Conservation (phyloP, 2,113 vertebrate genomes). For the Thryonomys swinderianus region DNA sequence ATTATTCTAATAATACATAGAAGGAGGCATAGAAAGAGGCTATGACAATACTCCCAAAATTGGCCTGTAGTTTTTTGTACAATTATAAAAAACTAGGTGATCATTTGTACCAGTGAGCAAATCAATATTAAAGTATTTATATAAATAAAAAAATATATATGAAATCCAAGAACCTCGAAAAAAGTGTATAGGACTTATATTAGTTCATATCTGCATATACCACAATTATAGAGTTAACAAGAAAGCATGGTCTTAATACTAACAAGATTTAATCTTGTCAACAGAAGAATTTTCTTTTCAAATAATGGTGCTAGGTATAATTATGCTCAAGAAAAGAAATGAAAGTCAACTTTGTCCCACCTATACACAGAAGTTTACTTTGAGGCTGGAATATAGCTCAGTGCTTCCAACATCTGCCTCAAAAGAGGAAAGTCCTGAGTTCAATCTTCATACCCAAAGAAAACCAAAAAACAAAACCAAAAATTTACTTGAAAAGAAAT, state of each 20-base stretch:
- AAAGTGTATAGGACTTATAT: not conserved
- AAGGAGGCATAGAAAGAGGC: not conserved
- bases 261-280: not conserved
- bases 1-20: not conserved
- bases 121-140: not conserved
- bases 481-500: not conserved
- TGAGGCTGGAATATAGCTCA: no score
- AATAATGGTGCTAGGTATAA: not conserved
- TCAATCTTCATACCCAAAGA: no score
- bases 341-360: not conserved
- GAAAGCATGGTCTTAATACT: not conserved
- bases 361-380: not conserved
- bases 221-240: not conserved
- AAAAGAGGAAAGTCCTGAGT: no score
- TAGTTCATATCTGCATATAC: not conserved
- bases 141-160: no score
- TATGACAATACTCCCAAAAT: not conserved
- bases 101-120: not conserved
- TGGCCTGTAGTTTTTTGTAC: not conserved
- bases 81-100: not conserved
- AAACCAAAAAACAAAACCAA: no score
- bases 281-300: not conserved
- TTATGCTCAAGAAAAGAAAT: not conserved
- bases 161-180: not conserved
- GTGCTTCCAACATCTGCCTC: no score